phyloP scores from a whole-genome alignment of 2,113 vertebrate genomes.

The Hemiprocne comata region DNA sequence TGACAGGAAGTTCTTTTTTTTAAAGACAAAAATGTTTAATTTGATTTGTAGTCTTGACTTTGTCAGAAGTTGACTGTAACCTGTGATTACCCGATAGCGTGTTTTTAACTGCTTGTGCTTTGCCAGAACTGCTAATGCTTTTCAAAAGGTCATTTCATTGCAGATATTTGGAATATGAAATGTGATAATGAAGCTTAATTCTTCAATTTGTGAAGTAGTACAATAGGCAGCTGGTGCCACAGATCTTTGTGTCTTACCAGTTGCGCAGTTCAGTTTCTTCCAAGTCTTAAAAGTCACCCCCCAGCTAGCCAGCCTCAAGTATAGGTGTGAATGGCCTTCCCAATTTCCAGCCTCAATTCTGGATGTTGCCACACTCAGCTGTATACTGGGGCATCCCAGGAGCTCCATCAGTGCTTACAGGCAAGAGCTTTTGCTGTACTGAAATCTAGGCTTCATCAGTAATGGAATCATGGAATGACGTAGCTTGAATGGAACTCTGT shows the following conservation, averaged over 20 bases:
- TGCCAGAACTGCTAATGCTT: not conserved
- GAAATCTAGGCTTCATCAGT: not conserved
- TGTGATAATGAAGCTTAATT: constrained; percentile 12
- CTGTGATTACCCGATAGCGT: not conserved
- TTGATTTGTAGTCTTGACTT: not conserved
- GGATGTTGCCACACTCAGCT: not conserved
- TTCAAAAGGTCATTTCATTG: not conserved
- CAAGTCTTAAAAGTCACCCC: not conserved
- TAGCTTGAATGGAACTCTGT: not conserved
- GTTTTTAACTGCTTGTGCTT: not conserved
- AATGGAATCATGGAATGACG: not conserved
- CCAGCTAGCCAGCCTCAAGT: not conserved
- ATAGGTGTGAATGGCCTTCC: not conserved
- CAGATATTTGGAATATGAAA: not conserved
- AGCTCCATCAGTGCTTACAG: fast-evolving
- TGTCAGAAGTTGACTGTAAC: not conserved
- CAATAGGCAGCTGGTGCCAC: not conserved
- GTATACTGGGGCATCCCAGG: fast-evolving
- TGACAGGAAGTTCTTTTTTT: not conserved
- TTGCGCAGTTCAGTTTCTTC: not conserved
- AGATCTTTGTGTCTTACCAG: not conserved
- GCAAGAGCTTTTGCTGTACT: not conserved
- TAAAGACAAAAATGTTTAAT: not conserved
- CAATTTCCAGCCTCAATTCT: not conserved
- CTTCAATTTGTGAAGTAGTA: not conserved